Evolutionary conservation across 2,113 vertebrate genomes (phyloP).

Genomic region (Aegotheles bennettii): DNA sequence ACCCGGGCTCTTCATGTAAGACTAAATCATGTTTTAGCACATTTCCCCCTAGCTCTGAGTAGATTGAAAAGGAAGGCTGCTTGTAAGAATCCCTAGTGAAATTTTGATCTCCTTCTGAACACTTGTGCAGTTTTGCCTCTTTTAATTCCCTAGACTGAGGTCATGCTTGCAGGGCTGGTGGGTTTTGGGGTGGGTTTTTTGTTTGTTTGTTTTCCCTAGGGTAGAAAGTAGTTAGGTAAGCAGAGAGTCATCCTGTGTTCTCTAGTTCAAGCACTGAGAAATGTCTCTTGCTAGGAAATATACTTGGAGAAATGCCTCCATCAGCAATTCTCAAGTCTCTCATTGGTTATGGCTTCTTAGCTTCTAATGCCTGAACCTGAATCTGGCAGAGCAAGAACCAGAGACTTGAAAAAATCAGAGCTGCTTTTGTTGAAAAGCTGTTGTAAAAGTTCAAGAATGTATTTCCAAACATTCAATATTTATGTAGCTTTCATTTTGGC

Average conservation of each 20-base stretch:
- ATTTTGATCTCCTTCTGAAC: neutral
- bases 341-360: neutral
- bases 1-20: neutral
- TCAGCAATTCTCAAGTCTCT: neutral
- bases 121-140: neutral
- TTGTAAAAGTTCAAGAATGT: neutral
- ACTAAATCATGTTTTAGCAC: neutral
- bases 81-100: neutral
- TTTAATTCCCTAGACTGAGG: neutral
- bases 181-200: neutral
- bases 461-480: neutral
- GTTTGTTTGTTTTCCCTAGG: neutral
- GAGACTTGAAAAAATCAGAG: neutral
- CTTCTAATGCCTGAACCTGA: neutral
- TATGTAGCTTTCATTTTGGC: neutral
- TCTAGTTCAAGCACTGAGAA: neutral
- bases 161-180: neutral
- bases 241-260: neutral
- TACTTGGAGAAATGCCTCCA: neutral
- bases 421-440: neutral
- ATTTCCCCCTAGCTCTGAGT: neutral
- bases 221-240: neutral
- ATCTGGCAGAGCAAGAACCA: neutral
- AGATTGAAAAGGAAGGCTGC: neutral
- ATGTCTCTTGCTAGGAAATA: neutral